These are phyloP conservation scores for Piprites chloris DNA, from an alignment of 2,113 vertebrate species.

Conservation along the genomic window DNA sequence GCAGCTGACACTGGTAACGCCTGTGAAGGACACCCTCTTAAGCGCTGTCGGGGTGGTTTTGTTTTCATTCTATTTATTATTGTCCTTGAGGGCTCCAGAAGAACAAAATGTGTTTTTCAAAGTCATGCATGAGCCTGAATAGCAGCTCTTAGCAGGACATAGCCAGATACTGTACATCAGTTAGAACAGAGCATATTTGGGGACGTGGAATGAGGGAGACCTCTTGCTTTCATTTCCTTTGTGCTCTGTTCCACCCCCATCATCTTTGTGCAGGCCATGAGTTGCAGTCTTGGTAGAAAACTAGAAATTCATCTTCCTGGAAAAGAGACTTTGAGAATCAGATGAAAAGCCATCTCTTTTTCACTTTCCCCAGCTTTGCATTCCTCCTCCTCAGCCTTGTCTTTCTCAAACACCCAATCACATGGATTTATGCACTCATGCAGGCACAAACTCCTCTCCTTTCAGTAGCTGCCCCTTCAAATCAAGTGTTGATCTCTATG, in stretches of 20 bases:
- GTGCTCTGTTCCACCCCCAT: background rate
- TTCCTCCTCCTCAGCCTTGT: background rate
- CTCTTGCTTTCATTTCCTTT: background rate
- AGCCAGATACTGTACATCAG: background rate
- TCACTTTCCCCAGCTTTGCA: background rate
- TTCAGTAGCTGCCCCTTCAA: background rate
- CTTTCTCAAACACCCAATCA: background rate
- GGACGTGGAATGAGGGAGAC: background rate
- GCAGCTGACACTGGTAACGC: background rate
- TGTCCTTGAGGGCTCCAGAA: slow-evolving; percentile 49
- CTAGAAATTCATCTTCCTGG: background rate
- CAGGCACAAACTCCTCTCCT: background rate
- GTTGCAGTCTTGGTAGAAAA: background rate
- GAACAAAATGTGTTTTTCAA: slow-evolving; percentile 46
- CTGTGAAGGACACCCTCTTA: slow-evolving; percentile 26
- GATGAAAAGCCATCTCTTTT: background rate
- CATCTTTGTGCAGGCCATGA: background rate
- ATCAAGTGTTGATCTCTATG: background rate
- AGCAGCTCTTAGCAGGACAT: background rate
- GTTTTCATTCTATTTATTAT: slow-evolving; percentile 57
- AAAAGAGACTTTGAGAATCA: background rate
- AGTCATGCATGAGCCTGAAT: slow-evolving; percentile 16
- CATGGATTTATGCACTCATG: background rate
- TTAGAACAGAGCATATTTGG: background rate
- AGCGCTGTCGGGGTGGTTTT: slow-evolving; percentile 16